Base-by-base conservation (phyloP, 2,797 vertebrate species). In the Bucorvus abyssinicus region DNA sequence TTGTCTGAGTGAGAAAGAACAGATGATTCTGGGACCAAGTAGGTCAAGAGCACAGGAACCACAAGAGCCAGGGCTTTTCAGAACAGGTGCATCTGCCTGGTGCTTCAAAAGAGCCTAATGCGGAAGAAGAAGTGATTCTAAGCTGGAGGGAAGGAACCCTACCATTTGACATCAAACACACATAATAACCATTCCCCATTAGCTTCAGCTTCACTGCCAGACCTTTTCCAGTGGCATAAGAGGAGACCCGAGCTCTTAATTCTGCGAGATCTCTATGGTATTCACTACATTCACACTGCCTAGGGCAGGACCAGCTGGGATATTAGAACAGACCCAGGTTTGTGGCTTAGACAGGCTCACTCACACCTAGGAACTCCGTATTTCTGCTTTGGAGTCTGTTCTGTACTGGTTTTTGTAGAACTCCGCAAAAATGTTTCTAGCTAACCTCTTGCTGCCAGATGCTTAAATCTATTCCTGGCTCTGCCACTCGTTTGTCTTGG, bases 181-280 rank as follows among this genome's bases (percentile, higher is more conserved):
- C 14, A 5, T 16, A 40, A 57, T 45, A 7, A 8, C 7, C 57
- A 17, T 17, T 57, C 13, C 47, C 47, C 9, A 3, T 53, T 34
- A 3, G 2, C 34, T 60, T 20, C 1, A 4, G 22, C 32, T 47
- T 6, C 29, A 13, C 15, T 29, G 50, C 22, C 42, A 63, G 42
- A 68, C 29, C 60, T 61, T 30, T 56, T 17, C 55, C 17, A 21
- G 24, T 1, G 2, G 38, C 7, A 1, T 2, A 26, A 52, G 22
- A 61, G n/a, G 36, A 65, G 32, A 50, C 14, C 38, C 8, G 47
- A 76, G 63, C 67, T 71, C 67, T 52, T 19, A n/a, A 27, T 7
- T 4, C 15, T 3, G 29, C 0, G 0, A 67, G 26, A 36, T 16
- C 36, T 34, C 49, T 1, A 0, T 0, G 4, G 42, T 4, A 38